phyloP scores from a whole-genome alignment of 2,113 vertebrate species.

The Paratilapia polleni region DNA sequence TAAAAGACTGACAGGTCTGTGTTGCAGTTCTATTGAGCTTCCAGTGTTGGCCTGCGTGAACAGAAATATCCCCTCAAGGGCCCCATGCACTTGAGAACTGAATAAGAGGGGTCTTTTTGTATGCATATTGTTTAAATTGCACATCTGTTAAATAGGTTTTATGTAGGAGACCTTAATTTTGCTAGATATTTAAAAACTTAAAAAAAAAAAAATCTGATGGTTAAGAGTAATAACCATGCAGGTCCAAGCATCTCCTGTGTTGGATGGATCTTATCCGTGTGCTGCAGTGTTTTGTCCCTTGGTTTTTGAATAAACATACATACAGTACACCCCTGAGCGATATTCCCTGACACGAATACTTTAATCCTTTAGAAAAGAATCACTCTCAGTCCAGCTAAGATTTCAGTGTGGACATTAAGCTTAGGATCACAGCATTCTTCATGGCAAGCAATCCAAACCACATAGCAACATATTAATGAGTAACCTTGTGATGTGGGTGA shows the following conservation, averaged over 20 bases:
- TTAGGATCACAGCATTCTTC: not conserved
- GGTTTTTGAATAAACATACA: not conserved
- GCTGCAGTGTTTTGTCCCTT: not conserved
- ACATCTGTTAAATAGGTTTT: not conserved
- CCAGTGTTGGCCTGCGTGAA: not conserved
- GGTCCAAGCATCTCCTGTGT: not conserved
- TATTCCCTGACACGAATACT: not conserved
- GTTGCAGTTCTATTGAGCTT: not conserved
- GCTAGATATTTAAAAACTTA: not conserved
- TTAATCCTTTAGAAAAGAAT: not conserved
- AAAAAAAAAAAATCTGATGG: not conserved
- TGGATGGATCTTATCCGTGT: not conserved
- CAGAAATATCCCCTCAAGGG: not conserved
- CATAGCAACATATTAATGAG: not conserved
- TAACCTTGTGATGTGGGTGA: not conserved
- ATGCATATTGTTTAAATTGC: not conserved
- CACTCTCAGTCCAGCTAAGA: not conserved
- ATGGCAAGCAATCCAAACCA: not conserved
- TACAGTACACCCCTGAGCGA: not conserved
- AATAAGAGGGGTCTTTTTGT: not conserved
- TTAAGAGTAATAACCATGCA: not conserved
- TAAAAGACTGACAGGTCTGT: not conserved
- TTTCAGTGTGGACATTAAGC: not conserved
- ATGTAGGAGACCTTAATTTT: not conserved
- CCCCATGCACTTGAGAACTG: too few relatives aligned